Base-by-base conservation (phyloP, 1,140 invertebrate genomes). In the Lasioglossum albipes region DNA sequence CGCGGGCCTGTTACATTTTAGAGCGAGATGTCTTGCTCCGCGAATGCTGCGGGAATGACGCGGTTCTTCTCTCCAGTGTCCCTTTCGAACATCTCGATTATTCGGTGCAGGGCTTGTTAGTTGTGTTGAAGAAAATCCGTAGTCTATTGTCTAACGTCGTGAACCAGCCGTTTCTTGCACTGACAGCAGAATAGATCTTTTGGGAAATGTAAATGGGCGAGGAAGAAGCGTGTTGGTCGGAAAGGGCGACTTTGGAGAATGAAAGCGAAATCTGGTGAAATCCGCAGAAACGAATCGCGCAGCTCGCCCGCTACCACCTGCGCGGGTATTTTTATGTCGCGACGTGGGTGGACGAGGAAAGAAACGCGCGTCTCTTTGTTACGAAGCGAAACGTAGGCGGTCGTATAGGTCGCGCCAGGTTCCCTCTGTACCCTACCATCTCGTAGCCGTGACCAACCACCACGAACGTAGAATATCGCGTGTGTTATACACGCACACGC, bases 291-390 rank as follows among this genome's bases (percentile, higher is more conserved):
- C 42, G 67, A 20, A 13, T 41, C 68, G 31, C 71, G 64, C 9
- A 22, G 16, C 22, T 7, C 42, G 45, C 9, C 27, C 65, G 77
- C 77, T 75, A 80, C 85, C 85, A 87, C 85, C 85, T 87, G 85
- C 81, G 49, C 65, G 69, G 52, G 42, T 81, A 85, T 85, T 85
- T 87, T 87, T 85, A 80, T 77, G 67, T 73, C 59, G 31, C 79
- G 31, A 74, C 85, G 85, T 84, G 83, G 83, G 85, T 80, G 80
- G 80, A 83, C 76, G 76, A 64, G 64, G 75, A 83, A 84, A 86
- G 82, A 86, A 86, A 84, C 84, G 83, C 83, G 76, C 76, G 64
- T 84, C 83, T 82, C 85, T 86, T 84, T 86, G 83, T 84, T 83
- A 78, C 83, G 80, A 69, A 73, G 83, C 74, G 54, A 84, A 84